Evolutionary conservation across 2,113 vertebrate genomes (phyloP).

Genomic region (Lepus europaeus): DNA sequence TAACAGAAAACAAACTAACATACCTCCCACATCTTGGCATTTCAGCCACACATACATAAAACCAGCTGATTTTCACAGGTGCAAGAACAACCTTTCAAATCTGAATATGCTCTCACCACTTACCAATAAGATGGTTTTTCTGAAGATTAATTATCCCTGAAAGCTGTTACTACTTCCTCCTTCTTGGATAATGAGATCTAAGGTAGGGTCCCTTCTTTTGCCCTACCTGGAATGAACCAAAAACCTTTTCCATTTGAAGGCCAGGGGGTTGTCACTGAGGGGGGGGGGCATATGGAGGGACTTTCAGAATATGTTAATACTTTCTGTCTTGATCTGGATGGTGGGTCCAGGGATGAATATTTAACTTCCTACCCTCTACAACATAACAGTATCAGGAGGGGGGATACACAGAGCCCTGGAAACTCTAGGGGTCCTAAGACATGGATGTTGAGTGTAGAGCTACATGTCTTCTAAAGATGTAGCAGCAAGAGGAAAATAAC

Average conservation of each 20-base stretch:
- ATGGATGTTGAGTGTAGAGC: not conserved
- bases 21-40: not conserved
- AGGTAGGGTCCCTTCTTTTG: conserved; percentile 17
- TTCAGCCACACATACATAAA: conserved; percentile 7
- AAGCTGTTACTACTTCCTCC: conserved; percentile 63
- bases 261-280: not conserved
- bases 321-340: conserved; percentile 48
- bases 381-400: conserved; percentile 34
- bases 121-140: conserved; percentile 72
- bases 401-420: not conserved
- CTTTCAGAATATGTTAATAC: not conserved
- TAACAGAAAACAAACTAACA: too few species aligned
- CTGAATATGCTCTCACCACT: conserved; percentile 66
- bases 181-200: conserved; percentile 64
- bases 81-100: conserved; percentile 51
- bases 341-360: not conserved
- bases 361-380: conserved; percentile 52
- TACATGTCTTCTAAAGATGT: conserved; percentile 43
- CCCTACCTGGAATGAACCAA: conserved; percentile 53
- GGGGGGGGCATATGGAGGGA: not conserved
- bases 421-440: not conserved
- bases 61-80: conserved; percentile 13
- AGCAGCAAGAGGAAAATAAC: conserved; percentile 22
- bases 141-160: conserved; percentile 75
- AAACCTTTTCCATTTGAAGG: conserved; percentile 45